Evolutionary conservation across 2,888 invertebrate genomes (phyloP).

Genomic region (Apoda limacodes): DNA sequence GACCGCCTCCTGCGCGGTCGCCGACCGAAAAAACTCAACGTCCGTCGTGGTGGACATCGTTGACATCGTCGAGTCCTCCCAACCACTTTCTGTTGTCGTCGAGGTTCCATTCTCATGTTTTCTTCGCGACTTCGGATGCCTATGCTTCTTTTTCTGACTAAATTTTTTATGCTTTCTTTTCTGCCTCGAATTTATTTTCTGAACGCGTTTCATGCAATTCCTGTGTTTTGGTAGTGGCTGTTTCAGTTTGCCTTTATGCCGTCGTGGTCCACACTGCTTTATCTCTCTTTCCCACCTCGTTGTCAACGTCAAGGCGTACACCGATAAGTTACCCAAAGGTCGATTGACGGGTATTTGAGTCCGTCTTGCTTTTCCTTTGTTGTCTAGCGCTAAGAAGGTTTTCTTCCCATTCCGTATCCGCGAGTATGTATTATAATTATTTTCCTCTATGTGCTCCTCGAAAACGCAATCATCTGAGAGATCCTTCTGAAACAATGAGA

Average conservation of each 20-base stretch:
- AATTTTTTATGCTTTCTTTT: constrained; percentile 65
- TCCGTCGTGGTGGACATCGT: constrained; percentile 63
- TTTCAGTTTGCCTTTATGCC: constrained; percentile 57
- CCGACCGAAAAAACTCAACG: constrained; percentile 69
- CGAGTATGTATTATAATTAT: constrained; percentile 89
- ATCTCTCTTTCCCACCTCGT: constrained; percentile 45
- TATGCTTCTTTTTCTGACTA: constrained; percentile 59
- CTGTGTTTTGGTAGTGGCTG: constrained; percentile 51
- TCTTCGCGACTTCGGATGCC: constrained; percentile 68
- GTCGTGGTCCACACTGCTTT: constrained; percentile 46
- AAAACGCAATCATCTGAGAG: constrained; percentile 88
- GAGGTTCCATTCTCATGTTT: constrained; percentile 59
- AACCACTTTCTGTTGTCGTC: constrained; percentile 55
- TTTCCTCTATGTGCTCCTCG: constrained; percentile 87
- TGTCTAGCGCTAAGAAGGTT: constrained; percentile 83
- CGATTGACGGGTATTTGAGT: constrained; percentile 77
- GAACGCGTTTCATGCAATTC: constrained; percentile 60
- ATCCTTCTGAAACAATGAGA: constrained; percentile 81
- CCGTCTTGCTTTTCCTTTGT: constrained; percentile 77
- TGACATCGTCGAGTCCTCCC: constrained; percentile 65
- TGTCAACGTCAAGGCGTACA: constrained; percentile 76
- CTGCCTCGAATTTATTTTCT: constrained; percentile 49
- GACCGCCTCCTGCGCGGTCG: constrained; percentile 68
- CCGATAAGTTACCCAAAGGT: constrained; percentile 78
- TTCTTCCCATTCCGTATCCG: constrained; percentile 74